A percentile compares a stretch with the other conserved stretches of the same genome.
phyloP scores from a whole-genome alignment of 2,113 vertebrate genomes.

The Albula goreensis region DNA sequence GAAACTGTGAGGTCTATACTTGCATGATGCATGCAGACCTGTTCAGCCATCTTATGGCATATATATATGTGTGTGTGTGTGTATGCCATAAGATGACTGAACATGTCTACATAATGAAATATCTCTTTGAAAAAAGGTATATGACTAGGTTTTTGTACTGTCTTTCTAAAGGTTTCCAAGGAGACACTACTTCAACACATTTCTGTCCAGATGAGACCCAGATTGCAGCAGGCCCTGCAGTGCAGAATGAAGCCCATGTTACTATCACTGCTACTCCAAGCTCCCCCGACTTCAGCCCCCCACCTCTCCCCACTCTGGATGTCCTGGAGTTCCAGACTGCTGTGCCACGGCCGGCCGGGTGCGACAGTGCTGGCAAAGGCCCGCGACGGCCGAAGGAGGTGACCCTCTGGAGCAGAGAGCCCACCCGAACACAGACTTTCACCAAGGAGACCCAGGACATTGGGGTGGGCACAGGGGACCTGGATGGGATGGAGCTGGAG shows the following conservation, averaged over 20 bases:
- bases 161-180: neutral
- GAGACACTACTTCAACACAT: neutral
- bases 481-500: neutral
- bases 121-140: no score
- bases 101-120: no score
- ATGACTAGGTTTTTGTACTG: no score
- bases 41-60: no score
- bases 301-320: neutral
- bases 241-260: neutral
- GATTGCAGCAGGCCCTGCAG: neutral
- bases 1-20: no score
- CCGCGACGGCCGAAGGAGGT: conserved; percentile 47
- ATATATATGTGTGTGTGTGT: no score
- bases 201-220: neutral
- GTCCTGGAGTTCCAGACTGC: neutral
- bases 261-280: neutral
- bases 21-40: no score
- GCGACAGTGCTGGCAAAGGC: conserved; percentile 24
- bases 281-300: neutral
- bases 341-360: neutral
- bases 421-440: conserved; percentile 47
- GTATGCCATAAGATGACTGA: no score
- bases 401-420: conserved; percentile 48
- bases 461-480: neutral
- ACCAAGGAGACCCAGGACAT: conserved; percentile 33